Base-by-base conservation (phyloP, 2,113 vertebrate species). In the Notothenia coriiceps region DNA sequence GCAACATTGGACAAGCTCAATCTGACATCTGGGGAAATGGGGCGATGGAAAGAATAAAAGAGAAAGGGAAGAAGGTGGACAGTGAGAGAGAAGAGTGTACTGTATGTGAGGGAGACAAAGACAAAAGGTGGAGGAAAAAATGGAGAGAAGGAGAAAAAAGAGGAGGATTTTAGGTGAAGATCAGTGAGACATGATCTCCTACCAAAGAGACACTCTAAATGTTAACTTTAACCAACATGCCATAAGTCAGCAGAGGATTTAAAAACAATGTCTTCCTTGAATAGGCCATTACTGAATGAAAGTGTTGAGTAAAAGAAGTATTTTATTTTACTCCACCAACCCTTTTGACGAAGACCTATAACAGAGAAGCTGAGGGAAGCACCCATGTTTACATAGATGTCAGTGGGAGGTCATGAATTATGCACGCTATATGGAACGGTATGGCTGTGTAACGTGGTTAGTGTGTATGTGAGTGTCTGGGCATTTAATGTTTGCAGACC, bases 351-450 rank as follows among this genome's bases (percentile, higher is more conserved):
- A 80, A 79, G 81, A 85, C 50, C 57, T 15, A 18, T 49, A 12
- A 35, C 60, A 25, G 70, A 70, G 70, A 59, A 71, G 82, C 80
- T 60, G 67, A 61, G 52, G 69, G 70, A 85, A 86, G 86, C 62
- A 40, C 69, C 74, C 52, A 5, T 87, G 89, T 91, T 91, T 90
- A 89, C 89, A 89, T 46, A 83, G 79, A 80, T 82, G 82, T 90
- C 87, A 87, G 86, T 60, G 70, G 86, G 80, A 79, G 75, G 60
- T 83, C 84, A 84, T 92, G 63, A 89, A 91, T 91, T 88, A 91
- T 91, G 76, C 63, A 93, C 80, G 80, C 73, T 75, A 61, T 77
- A 80, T 75, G 82, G 40, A 77, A 66, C 22, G 75, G 43, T 72
- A 73, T 60, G 47, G 56, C 72, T 77, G 49, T 55, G 74, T 54